Conservation (phyloP, 2,113 vertebrate species). For the Tyto alba region DNA sequence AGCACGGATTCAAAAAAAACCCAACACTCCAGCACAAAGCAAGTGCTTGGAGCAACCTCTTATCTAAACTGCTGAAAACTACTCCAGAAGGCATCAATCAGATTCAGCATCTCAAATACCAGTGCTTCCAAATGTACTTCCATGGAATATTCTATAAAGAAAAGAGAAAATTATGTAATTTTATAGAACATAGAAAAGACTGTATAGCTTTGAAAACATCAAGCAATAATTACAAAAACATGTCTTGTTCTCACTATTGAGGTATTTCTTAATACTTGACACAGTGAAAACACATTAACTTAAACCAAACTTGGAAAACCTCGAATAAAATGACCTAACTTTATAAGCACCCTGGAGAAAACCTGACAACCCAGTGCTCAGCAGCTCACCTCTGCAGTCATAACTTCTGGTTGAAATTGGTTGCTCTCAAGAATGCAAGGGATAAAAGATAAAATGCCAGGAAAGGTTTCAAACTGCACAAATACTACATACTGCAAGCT, state of each 20-base stretch:
- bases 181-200: not conserved
- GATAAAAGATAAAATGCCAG: not conserved
- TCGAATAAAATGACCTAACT: not conserved
- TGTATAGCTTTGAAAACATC: not conserved
- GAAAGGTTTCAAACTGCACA: not conserved
- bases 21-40: not conserved
- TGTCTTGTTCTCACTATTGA: not conserved
- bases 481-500: not conserved
- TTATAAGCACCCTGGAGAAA: not conserved
- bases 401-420: not conserved
- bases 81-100: not conserved
- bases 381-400: not conserved
- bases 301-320: not conserved
- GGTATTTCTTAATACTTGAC: not conserved
- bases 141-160: not conserved
- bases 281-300: not conserved
- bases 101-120: not conserved
- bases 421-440: not conserved
- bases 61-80: not conserved
- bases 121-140: not conserved
- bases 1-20: not conserved
- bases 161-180: not conserved
- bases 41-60: not conserved
- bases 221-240: not conserved
- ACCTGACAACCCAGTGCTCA: not conserved